phyloP scores from a whole-genome alignment of 2,888 invertebrate genomes.

The Nycteola revayana region DNA sequence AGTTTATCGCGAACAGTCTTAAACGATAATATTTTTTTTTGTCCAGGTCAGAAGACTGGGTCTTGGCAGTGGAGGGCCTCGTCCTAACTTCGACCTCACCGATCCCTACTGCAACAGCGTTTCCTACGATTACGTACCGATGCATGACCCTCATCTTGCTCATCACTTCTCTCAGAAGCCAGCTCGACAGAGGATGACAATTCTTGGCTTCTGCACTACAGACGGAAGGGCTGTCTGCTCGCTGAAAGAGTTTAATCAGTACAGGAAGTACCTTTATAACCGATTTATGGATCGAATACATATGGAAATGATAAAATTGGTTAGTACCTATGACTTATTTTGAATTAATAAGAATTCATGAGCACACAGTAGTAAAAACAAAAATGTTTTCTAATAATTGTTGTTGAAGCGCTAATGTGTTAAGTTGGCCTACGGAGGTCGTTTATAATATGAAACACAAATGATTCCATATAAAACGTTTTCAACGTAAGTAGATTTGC shows the following conservation, averaged over 20 bases:
- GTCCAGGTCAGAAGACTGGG: constrained; percentile 65
- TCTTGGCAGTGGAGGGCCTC: constrained; percentile 48
- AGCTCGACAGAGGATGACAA: constrained; percentile 64
- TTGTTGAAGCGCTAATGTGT: no score
- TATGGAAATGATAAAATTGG: constrained; percentile 61
- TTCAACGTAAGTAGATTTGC: no score
- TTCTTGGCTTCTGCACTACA: constrained; percentile 80
- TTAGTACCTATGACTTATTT: no score
- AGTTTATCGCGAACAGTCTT: no score
- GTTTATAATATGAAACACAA: no score
- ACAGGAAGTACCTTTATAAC: constrained; percentile 82
- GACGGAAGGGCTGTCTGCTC: constrained; percentile 84
- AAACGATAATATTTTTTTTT: no score
- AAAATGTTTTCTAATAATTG: no score
- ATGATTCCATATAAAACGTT: no score
- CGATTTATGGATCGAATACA: constrained; percentile 80
- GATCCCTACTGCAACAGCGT: constrained; percentile 74
- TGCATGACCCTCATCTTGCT: constrained; percentile 82
- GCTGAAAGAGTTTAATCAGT: constrained; percentile 84
- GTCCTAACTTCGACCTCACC: constrained; percentile 64
- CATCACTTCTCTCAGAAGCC: constrained; percentile 71
- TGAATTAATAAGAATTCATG: no score
- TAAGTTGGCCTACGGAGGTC: no score
- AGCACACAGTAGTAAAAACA: no score
- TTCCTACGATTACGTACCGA: constrained; percentile 78